Conservation (phyloP, 2,888 invertebrate genomes). For the Hipparchia sbordonii region DNA sequence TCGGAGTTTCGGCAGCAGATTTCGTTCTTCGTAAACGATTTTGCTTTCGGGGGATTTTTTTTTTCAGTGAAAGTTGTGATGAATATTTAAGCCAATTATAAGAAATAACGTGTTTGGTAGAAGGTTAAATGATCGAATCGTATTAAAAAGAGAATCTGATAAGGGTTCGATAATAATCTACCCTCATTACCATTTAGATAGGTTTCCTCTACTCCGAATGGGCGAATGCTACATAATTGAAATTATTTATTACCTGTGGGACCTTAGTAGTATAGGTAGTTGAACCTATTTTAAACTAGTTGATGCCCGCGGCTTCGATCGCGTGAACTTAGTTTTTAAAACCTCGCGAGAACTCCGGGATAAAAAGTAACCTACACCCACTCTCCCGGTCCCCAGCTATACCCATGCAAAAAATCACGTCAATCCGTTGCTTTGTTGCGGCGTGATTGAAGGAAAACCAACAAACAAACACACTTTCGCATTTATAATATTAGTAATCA, state of each 20-base stretch:
- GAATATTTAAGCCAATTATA: slow-evolving; percentile 32
- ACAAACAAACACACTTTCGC: no score
- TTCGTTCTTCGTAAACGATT: slow-evolving; percentile 34
- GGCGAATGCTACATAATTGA: slow-evolving; percentile 5
- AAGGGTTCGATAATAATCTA: slow-evolving; percentile 30
- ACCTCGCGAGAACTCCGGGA: no score
- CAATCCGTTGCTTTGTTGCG: no score
- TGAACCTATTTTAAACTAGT: no score
- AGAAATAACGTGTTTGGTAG: slow-evolving; percentile 22
- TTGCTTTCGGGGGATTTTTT: slow-evolving; percentile 12
- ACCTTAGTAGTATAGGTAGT: neutral
- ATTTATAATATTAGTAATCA: no score
- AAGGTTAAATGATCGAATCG: slow-evolving; percentile 19
- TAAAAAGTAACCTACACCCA: no score
- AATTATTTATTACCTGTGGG: neutral
- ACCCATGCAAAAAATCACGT: no score
- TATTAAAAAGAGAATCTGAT: slow-evolving; percentile 31
- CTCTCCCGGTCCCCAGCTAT: no score
- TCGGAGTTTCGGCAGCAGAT: slow-evolving; percentile 29
- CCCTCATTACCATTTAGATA: slow-evolving; percentile 31
- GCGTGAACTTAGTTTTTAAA: no score
- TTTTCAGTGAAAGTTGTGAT: slow-evolving; percentile 25
- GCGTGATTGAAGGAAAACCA: no score
- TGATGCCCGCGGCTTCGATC: no score
- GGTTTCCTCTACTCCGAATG: slow-evolving; percentile 11